Conservation (phyloP, 2,113 vertebrate genomes). For the Fregetta grallaria region DNA sequence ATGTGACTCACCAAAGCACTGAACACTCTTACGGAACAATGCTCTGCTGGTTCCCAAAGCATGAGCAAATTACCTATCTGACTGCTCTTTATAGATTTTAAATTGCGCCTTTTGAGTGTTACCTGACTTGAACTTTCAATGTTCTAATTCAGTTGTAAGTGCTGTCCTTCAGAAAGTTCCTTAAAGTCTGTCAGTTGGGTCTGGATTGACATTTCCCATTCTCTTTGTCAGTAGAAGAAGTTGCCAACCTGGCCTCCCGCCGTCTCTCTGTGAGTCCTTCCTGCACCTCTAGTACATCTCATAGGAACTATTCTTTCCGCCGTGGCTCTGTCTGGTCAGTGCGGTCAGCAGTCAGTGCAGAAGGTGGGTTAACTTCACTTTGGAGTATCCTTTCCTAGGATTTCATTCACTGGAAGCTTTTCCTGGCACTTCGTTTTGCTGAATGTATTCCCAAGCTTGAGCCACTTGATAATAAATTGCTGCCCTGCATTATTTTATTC, state of each 20-base stretch:
- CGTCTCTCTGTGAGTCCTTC: slow-evolving; percentile 96
- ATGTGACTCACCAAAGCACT: neutral
- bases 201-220: slow-evolving; percentile 64
- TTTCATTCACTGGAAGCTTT: neutral
- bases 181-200: neutral
- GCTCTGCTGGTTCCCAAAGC: neutral
- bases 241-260: slow-evolving; percentile 93
- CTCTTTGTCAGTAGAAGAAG: slow-evolving; percentile 95
- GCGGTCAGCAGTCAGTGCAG: slow-evolving; percentile 91
- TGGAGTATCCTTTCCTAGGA: neutral
- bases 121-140: neutral
- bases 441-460: neutral
- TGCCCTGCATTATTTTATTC: neutral
- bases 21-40: neutral
- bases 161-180: neutral
- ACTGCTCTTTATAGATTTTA: neutral
- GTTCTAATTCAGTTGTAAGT: neutral
- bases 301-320: slow-evolving; percentile 96
- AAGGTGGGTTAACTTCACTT: slow-evolving; percentile 77
- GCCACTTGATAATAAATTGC: neutral
- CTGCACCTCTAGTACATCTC: slow-evolving; percentile 97
- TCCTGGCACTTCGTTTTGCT: neutral
- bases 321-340: slow-evolving; percentile 96
- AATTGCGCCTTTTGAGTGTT: neutral
- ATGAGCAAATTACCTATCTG: neutral